These are phyloP conservation scores for Forpus xanthops DNA, from an alignment of 2,797 vertebrate genomes.

Conservation along the genomic window DNA sequence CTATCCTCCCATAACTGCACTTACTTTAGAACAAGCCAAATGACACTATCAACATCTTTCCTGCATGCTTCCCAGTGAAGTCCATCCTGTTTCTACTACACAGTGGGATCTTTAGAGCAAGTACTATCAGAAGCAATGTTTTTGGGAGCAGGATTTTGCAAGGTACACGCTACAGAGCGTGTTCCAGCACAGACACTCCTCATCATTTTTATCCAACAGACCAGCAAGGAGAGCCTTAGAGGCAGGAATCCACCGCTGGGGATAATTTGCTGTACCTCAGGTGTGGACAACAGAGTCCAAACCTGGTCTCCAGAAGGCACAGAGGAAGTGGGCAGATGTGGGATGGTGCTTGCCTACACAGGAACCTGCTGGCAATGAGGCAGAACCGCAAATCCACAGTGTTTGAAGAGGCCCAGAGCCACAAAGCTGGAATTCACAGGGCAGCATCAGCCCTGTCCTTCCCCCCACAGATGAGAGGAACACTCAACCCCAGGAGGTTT, in stretches of 20 bases:
- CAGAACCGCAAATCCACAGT: neutral
- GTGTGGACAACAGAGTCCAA: neutral
- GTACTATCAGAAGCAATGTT: neutral
- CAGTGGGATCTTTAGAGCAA: neutral
- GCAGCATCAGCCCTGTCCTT: constrained; percentile 7
- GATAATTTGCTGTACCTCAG: neutral
- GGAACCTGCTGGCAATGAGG: neutral
- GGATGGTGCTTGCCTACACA: neutral
- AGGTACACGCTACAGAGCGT: neutral
- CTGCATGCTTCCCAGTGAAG: neutral
- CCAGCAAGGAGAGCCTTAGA: neutral
- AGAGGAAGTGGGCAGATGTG: neutral
- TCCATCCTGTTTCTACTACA: neutral
- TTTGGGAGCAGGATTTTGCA: neutral
- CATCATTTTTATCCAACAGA: neutral
- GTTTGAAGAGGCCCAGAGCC: neutral
- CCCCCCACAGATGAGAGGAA: constrained; percentile 42
- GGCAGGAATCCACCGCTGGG: neutral
- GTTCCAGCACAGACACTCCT: neutral
- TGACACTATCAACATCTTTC: neutral
- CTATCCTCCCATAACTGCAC: neutral
- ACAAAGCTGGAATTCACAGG: constrained; percentile 48
- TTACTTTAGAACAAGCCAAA: neutral
- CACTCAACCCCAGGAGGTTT: neutral
- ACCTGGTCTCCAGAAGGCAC: neutral